Percentiles rank a stretch among this genome's conserved stretches.
These are phyloP conservation scores for Tapirus terrestris DNA, from an alignment of 2,113 vertebrate genomes.

Conservation along the genomic window DNA sequence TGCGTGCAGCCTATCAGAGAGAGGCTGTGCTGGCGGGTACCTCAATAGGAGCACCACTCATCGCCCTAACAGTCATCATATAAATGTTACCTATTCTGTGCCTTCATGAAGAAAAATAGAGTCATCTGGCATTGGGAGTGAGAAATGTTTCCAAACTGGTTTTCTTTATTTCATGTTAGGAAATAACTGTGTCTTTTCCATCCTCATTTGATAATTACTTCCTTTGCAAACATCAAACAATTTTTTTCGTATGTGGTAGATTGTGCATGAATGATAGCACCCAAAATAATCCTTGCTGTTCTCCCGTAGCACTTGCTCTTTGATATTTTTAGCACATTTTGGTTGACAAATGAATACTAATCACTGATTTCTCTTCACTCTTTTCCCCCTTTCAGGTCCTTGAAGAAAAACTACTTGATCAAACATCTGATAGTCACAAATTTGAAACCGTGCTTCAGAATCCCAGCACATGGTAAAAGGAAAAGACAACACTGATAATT, in stretches of 20 bases:
- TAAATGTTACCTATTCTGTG: background rate
- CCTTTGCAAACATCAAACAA: slow-evolving; percentile 9
- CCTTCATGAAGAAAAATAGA: background rate
- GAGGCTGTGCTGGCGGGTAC: background rate
- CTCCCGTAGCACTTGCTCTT: background rate
- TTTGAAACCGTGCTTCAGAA: slow-evolving; percentile 81
- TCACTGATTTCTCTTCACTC: slow-evolving; percentile 37
- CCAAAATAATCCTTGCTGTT: slow-evolving; percentile 47
- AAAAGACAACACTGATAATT: slow-evolving; percentile 76
- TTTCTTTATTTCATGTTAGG: slow-evolving; percentile 22
- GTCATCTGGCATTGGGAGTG: background rate
- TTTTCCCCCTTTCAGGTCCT: slow-evolving; percentile 51
- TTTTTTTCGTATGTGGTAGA: background rate
- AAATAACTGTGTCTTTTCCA: background rate
- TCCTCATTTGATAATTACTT: slow-evolving; percentile 50
- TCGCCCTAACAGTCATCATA: background rate
- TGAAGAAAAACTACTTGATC: slow-evolving; percentile 66
- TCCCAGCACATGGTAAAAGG: slow-evolving; percentile 83
- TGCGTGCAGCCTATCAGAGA: background rate
- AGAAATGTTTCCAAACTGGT: slow-evolving; percentile 50
- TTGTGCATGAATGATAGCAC: background rate
- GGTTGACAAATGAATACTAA: slow-evolving; percentile 58
- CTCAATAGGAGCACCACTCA: background rate
- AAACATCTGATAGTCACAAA: slow-evolving; percentile 81
- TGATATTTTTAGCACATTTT: slow-evolving; percentile 63